Conservation (phyloP, 2,797 vertebrate genomes). For the Dipus sagitta region DNA sequence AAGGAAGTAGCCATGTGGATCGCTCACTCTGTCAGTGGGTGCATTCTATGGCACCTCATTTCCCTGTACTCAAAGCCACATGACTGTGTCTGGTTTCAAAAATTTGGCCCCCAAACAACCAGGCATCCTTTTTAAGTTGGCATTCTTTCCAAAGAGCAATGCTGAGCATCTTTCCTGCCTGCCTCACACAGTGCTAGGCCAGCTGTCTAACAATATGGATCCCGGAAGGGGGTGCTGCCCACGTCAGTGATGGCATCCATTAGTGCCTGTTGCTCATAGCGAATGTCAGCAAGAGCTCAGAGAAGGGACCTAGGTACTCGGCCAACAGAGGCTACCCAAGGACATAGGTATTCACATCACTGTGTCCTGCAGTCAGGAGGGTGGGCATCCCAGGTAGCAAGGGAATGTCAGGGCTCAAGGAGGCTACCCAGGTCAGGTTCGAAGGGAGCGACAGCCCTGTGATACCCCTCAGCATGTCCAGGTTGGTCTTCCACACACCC, state of each 20-base stretch:
- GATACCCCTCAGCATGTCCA: neutral
- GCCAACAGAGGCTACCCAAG: neutral
- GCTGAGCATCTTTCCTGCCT: slow-evolving; percentile 28
- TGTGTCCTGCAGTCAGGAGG: neutral
- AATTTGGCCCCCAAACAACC: slow-evolving; percentile 64
- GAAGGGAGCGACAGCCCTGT: neutral
- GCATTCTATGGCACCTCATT: neutral
- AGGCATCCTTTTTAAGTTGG: slow-evolving; percentile 70
- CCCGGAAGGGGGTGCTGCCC: slow-evolving; percentile 58
- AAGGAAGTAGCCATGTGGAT: neutral
- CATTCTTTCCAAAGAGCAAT: slow-evolving; percentile 61
- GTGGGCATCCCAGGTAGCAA: neutral
- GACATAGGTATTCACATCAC: neutral
- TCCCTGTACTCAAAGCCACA: slow-evolving; percentile 9
- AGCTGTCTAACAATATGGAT: slow-evolving; percentile 72
- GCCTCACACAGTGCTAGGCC: slow-evolving; percentile 29
- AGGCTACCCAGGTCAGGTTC: slow-evolving; percentile 8
- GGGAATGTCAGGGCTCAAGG: neutral
- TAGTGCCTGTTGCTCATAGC: slow-evolving; percentile 36
- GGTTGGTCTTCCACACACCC: neutral
- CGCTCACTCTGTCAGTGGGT: neutral
- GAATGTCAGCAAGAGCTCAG: neutral
- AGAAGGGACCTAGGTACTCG: neutral
- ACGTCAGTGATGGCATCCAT: neutral
- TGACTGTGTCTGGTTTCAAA: slow-evolving; percentile 53